Conservation (phyloP, 2,113 vertebrate genomes). For the Polyodon spathula region DNA sequence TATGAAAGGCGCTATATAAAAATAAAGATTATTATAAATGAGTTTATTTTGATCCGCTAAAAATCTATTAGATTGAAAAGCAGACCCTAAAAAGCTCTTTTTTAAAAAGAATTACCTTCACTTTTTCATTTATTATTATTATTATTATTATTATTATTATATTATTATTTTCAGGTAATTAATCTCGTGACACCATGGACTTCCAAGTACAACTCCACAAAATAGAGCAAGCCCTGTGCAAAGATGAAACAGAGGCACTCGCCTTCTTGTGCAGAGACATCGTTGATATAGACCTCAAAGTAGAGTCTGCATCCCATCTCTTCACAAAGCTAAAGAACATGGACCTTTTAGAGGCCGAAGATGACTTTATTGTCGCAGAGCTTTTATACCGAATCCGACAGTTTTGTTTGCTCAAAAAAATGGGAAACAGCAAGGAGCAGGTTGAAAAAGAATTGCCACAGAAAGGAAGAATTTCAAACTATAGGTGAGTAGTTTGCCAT, state of each 20-base stretch:
- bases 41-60: too few species aligned
- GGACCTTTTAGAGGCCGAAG: slow-evolving; percentile 27
- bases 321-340: slow-evolving; percentile 34
- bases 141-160: too few species aligned
- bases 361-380: slow-evolving; percentile 38
- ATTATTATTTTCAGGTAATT: too few species aligned
- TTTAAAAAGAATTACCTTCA: too few species aligned
- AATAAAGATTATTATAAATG: too few species aligned
- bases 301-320: slow-evolving; percentile 28
- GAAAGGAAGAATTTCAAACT: slow-evolving; percentile 31
- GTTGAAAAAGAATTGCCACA: background rate
- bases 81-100: too few species aligned
- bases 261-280: slow-evolving; percentile 49
- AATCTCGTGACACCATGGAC: slow-evolving; percentile 22
- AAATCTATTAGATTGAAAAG: too few species aligned
- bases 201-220: slow-evolving; percentile 39
- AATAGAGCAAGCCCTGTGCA: slow-evolving; percentile 19
- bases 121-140: too few species aligned
- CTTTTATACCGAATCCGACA: slow-evolving; percentile 27
- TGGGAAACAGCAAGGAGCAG: background rate
- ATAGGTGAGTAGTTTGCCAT: slow-evolving; percentile 35
- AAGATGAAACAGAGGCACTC: slow-evolving; percentile 31
- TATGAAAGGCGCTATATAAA: too few species aligned
- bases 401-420: background rate
- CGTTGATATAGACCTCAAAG: slow-evolving; percentile 19